phyloP scores from a whole-genome alignment of 2,888 invertebrate species.

The Luperina testacea region DNA sequence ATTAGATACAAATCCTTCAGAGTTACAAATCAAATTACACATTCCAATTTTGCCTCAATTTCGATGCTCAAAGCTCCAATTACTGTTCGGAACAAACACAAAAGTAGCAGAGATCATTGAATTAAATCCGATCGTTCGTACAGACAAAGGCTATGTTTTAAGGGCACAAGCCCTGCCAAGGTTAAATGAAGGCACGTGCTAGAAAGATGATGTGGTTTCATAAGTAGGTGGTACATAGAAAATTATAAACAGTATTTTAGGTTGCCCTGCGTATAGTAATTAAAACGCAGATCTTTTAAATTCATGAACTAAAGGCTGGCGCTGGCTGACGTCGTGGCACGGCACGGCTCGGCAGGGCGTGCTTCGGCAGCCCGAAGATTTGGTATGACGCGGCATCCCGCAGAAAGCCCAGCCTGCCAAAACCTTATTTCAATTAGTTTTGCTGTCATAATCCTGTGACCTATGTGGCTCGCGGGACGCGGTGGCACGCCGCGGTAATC shows the following conservation, averaged over 20 bases:
- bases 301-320: not conserved
- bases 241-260: not conserved
- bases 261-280: not conserved
- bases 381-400: no score
- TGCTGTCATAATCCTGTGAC: no score
- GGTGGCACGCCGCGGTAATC: no score
- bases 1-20: slow-evolving; percentile 8
- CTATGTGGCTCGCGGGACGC: no score
- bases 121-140: slow-evolving; percentile 59
- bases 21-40: slow-evolving; percentile 14
- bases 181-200: slow-evolving; percentile 16
- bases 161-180: slow-evolving; percentile 26
- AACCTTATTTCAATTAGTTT: no score
- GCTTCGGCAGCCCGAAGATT: no score
- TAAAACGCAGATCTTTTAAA: not conserved
- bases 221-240: not conserved
- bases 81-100: slow-evolving; percentile 34
- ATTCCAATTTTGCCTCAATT: slow-evolving; percentile 20
- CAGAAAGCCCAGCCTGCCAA: no score
- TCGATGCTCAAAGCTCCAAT: slow-evolving; percentile 26
- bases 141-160: slow-evolving; percentile 61
- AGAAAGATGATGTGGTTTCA: not conserved
- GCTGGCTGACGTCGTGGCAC: no score
- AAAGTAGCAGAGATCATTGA: slow-evolving; percentile 46
- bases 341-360: no score